Evolutionary conservation across 53 echinoderm and acorn worm genomes (phyloP).

Genomic region (Henricia sp.): DNA sequence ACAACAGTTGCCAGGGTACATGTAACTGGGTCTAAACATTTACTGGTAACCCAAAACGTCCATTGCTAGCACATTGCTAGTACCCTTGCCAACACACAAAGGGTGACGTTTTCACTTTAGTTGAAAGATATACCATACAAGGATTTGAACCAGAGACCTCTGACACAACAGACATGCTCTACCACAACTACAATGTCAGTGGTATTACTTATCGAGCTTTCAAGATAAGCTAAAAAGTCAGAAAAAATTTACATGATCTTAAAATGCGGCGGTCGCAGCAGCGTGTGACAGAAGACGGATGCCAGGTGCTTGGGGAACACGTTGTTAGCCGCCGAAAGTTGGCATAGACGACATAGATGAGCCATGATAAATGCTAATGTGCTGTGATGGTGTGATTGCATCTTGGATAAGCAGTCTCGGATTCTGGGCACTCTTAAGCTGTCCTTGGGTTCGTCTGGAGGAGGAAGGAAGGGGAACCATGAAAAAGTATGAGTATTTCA

Average conservation of each 20-base stretch:
- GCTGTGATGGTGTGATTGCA: constrained; percentile 68
- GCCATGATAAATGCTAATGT: constrained; percentile 92
- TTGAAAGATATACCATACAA: no score
- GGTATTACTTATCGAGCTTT: no score
- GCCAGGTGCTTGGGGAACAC: constrained; percentile 82
- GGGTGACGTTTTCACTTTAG: no score
- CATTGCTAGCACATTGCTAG: no score
- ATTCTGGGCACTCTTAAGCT: constrained; percentile 63
- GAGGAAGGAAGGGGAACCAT: neutral
- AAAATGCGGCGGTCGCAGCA: constrained; percentile 85
- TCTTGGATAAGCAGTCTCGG: constrained; percentile 68
- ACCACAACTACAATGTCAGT: no score
- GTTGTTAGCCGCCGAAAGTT: constrained; percentile 57
- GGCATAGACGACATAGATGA: constrained; percentile 86
- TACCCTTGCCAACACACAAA: no score
- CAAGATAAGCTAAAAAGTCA: no score
- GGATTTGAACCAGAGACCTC: no score
- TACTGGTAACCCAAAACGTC: no score
- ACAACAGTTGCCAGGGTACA: no score
- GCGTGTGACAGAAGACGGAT: constrained; percentile 90
- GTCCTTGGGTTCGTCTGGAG: constrained; percentile 56
- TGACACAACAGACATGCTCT: no score
- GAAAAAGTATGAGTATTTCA: neutral
- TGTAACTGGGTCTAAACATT: no score
- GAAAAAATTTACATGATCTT: constrained; percentile 93